These are phyloP conservation scores for Oophaga sylvatica DNA, from an alignment of 2,797 vertebrate genomes.

Conservation along the genomic window DNA sequence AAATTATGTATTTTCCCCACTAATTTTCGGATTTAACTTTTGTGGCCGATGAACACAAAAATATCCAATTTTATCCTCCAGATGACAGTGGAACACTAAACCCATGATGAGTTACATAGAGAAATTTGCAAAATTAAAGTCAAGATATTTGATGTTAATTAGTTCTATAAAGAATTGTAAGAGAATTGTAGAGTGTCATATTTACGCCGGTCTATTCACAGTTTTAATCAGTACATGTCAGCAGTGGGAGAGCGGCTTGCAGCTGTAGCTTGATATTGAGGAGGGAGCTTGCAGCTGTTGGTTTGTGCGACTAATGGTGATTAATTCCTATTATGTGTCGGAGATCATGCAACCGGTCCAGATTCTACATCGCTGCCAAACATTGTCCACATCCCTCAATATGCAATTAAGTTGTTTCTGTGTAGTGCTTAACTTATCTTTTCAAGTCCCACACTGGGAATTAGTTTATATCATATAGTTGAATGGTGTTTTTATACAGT, in stretches of 20 bases:
- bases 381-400: constrained; percentile 41
- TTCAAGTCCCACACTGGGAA: constrained; percentile 28
- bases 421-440: constrained; percentile 52
- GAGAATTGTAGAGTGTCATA: constrained; percentile 64
- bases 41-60: background rate
- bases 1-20: background rate
- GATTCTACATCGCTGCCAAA: constrained; percentile 64
- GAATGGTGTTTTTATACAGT: constrained; percentile 23
- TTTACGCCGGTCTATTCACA: constrained; percentile 67
- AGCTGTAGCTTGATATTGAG: constrained; percentile 68
- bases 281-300: constrained; percentile 76
- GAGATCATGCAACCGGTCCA: constrained; percentile 76
- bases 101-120: background rate
- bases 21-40: background rate
- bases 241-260: constrained; percentile 69
- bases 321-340: constrained; percentile 77
- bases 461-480: constrained; percentile 38
- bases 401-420: constrained; percentile 47
- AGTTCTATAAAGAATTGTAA: constrained; percentile 38
- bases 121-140: constrained; percentile 11
- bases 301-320: constrained; percentile 75
- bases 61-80: background rate
- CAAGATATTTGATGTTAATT: constrained; percentile 36
- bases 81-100: background rate
- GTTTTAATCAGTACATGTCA: constrained; percentile 73